Evolutionary conservation across 2,797 vertebrate genomes (phyloP).

Genomic region (Oreortyx pictus): DNA sequence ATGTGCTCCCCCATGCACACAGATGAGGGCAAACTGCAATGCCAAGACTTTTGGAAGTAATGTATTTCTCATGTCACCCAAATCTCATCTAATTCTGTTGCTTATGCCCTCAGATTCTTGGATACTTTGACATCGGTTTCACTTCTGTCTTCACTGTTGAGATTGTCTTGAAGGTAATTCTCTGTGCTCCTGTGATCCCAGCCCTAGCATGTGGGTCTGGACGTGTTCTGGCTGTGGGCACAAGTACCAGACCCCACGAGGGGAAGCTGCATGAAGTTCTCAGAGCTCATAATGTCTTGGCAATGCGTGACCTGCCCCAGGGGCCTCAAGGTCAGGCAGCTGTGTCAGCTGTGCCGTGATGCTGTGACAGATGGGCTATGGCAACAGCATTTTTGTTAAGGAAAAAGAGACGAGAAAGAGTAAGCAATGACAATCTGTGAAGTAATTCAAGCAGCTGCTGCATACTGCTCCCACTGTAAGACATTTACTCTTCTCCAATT

Average conservation of each 20-base stretch:
- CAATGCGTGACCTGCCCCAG: background rate
- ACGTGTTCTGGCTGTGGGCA: background rate
- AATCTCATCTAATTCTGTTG: slow-evolving; percentile 3
- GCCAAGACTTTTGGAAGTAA: background rate
- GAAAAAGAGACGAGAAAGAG: background rate
- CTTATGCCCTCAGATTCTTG: slow-evolving; percentile 85
- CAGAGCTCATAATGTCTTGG: background rate
- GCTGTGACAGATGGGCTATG: background rate
- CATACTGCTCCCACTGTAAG: background rate
- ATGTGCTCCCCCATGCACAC: background rate
- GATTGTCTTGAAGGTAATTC: slow-evolving; percentile 93
- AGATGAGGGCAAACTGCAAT: background rate
- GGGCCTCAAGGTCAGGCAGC: background rate
- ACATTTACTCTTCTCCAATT: background rate
- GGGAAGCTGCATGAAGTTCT: background rate
- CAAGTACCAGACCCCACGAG: background rate
- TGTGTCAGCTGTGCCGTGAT: background rate
- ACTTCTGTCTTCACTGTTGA: slow-evolving; percentile 97
- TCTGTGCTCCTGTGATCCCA: background rate
- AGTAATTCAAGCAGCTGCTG: background rate
- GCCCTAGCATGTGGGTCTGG: background rate
- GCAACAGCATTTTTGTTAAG: background rate
- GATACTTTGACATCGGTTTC: slow-evolving; percentile 94
- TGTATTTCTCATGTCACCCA: background rate
- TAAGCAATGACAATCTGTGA: background rate